These are phyloP conservation scores for Patella pellucida DNA, from an alignment of 2,888 invertebrate genomes.

Conservation along the genomic window DNA sequence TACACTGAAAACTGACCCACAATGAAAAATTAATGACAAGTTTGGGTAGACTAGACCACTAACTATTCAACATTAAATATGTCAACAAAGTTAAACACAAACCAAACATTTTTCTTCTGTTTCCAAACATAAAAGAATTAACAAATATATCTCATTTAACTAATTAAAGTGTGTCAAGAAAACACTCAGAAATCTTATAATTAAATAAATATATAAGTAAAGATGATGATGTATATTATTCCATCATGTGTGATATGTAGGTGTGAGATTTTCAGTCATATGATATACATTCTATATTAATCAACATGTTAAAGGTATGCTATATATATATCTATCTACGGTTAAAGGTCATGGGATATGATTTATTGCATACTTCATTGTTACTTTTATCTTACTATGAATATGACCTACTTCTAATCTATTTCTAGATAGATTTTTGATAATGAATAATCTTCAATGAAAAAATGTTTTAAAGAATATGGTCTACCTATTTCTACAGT, in stretches of 20 bases:
- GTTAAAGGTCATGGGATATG: background rate
- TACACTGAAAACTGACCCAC: too few species aligned
- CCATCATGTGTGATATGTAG: background rate
- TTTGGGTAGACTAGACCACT: background rate
- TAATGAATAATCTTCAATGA: too few species aligned
- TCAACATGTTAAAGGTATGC: too few species aligned
- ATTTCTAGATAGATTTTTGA: too few species aligned
- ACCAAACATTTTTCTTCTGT: too few species aligned
- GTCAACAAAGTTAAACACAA: too few species aligned
- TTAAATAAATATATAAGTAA: conserved; percentile 1
- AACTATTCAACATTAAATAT: too few species aligned
- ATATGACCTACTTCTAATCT: too few species aligned
- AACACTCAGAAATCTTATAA: background rate
- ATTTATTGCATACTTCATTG: too few species aligned
- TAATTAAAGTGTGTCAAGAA: background rate
- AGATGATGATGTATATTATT: background rate
- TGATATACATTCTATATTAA: conserved; percentile 6
- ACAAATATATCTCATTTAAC: background rate
- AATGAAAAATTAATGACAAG: background rate
- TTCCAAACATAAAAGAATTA: background rate
- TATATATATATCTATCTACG: background rate
- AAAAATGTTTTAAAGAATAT: too few species aligned
- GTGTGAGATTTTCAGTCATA: background rate
- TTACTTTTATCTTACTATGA: too few species aligned
- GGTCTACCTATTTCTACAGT: too few species aligned